These are phyloP conservation scores for Acanthosepion pharaonis DNA, from an alignment of 2,888 invertebrate genomes.

Conservation along the genomic window DNA sequence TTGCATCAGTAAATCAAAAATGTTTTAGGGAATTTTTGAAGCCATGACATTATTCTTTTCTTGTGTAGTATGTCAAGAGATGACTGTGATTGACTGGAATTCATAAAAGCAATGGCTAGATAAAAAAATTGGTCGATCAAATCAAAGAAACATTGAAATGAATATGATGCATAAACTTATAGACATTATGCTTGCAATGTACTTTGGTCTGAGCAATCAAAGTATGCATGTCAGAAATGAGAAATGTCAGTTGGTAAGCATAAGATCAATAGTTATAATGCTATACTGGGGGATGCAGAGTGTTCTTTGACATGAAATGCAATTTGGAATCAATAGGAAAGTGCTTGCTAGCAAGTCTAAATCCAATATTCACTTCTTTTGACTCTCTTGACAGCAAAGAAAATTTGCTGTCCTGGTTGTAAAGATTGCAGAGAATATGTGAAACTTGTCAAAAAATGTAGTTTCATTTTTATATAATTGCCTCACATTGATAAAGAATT, in stretches of 20 bases:
- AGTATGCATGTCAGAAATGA: background rate
- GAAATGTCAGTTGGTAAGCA: background rate
- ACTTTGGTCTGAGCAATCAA: background rate
- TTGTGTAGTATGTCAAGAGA: background rate
- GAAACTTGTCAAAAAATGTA: background rate
- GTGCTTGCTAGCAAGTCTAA: background rate
- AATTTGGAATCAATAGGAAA: background rate
- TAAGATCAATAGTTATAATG: background rate
- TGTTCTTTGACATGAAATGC: constrained; percentile 8
- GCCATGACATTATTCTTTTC: background rate
- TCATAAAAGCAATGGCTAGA: background rate
- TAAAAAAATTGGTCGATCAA: background rate
- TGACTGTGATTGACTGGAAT: background rate
- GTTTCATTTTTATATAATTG: background rate
- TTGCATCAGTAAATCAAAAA: background rate
- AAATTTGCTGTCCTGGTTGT: background rate
- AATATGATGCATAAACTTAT: background rate
- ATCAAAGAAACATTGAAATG: background rate
- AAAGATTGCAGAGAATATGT: background rate
- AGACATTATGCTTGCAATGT: background rate
- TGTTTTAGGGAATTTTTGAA: background rate
- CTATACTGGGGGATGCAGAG: background rate
- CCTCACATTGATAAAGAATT: background rate
- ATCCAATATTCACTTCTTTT: background rate
- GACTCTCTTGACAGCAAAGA: background rate